A percentile compares a stretch with the other conserved stretches of the same genome.
Conservation (phyloP, 2,797 vertebrate species). For the Parambassis ranga region DNA sequence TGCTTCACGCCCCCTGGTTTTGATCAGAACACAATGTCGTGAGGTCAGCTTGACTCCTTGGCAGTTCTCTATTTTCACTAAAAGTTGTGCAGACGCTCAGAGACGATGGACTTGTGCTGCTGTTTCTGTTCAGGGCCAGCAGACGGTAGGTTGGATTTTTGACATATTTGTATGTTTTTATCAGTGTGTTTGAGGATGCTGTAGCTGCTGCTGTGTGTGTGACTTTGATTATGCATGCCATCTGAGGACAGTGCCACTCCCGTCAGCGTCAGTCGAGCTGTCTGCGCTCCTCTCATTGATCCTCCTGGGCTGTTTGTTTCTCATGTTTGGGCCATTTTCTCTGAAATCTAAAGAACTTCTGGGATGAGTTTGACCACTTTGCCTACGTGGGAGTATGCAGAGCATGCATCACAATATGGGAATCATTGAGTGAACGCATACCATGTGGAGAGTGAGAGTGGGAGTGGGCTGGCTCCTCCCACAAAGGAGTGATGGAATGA, state of each 20-base stretch:
- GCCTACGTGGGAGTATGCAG: background rate
- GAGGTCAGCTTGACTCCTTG: conserved; percentile 73
- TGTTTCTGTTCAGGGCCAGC: conserved; percentile 61
- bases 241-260: conserved; percentile 23
- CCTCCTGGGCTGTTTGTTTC: background rate
- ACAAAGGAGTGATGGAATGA: conserved; percentile 42
- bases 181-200: conserved; percentile 13
- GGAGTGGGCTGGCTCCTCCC: conserved; percentile 61
- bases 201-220: background rate
- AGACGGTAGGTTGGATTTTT: conserved; percentile 51
- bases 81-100: conserved; percentile 64
- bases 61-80: conserved; percentile 64
- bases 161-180: background rate
- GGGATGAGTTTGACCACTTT: background rate
- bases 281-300: conserved; percentile 12
- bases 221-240: conserved; percentile 6
- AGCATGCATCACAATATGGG: conserved; percentile 43
- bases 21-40: conserved; percentile 74
- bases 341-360: background rate
- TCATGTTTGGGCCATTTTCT: background rate
- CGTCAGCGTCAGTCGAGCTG: background rate
- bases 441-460: conserved; percentile 60
- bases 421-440: conserved; percentile 46
- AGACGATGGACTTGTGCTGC: conserved; percentile 78
- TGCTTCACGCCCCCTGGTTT: conserved; percentile 69